Base-by-base conservation (phyloP, 2,888 invertebrate species). In the Drosophila falleni region DNA sequence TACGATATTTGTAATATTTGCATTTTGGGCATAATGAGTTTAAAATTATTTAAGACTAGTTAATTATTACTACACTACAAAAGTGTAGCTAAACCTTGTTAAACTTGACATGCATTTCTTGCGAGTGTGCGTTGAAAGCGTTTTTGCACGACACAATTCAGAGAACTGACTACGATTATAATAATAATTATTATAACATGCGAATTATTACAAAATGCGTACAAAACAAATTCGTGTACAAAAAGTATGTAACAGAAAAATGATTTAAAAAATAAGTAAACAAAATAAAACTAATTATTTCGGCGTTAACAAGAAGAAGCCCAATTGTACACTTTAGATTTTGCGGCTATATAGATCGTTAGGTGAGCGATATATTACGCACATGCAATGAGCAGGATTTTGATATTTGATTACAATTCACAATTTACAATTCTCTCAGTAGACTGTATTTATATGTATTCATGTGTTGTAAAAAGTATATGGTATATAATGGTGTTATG, bases 21-120 rank as follows among this genome's bases (percentile, higher is more conserved):
- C 37, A 49, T 50, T 49, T 49, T 19, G 37, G 3, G 37, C 4
- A 31, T 29, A 19, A 19, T 11, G 15, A 13, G 19, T 15, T 37
- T 35, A 70, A 41, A 50, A 26, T 56, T 81, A 59, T 50, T 66
- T 78, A 79, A 51, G 47, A 63, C 66, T 78, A 87, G 47, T 74
- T 69, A 62, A 72, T 49, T 69, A 77, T 50, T 13, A 74, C 67
- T 87, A 68, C 81, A 68, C 72, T 63, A 77, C 50, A 67, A 49
- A 49, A 55, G 81, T 87, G 87, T 81, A 80, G 73, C 81, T 64
- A 67, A 67, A 55, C 54, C 65, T 56, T 84, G 54, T 68, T 31
- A 51, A 71, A 85, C 82, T 37, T 64, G 60, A 53, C 86, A 87
- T 87, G 88, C 81, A 53, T 62, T 46, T 49, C n/a, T n/a, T 53